phyloP scores from a whole-genome alignment of 1,140 invertebrate genomes.

The Drosophila tsacasi region DNA sequence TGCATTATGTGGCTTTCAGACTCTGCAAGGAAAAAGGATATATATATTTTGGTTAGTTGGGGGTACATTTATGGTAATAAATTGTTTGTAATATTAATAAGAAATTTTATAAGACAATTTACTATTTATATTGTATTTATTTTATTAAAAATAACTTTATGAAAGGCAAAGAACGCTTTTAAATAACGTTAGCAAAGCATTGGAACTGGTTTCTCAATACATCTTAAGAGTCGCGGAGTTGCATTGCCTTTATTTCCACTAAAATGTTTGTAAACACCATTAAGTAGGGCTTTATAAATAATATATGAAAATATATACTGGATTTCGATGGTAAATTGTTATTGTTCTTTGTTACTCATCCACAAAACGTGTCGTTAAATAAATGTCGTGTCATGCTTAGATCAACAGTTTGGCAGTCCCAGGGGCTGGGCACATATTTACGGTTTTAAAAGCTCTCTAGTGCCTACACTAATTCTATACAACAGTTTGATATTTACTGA shows the following conservation, averaged over 20 bases:
- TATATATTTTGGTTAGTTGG: neutral
- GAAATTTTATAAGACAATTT: neutral
- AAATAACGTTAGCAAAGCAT: neutral
- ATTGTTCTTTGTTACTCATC: conserved; percentile 1
- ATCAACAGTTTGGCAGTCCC: conserved; percentile 14
- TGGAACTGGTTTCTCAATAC: neutral
- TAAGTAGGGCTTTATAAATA: neutral
- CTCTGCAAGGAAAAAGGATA: conserved; percentile 43
- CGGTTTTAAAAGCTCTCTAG: conserved; percentile 6
- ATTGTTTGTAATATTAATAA: too few relatives aligned
- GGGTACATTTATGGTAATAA: neutral
- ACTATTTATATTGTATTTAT: neutral
- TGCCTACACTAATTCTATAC: conserved; percentile 24
- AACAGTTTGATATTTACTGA: conserved; percentile 14
- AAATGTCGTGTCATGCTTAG: conserved; percentile 34
- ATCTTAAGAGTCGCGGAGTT: too few relatives aligned
- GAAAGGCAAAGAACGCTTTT: neutral
- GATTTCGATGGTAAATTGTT: neutral
- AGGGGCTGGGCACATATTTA: neutral
- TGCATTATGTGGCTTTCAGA: conserved; percentile 82
- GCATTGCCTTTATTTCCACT: neutral
- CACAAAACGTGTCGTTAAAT: neutral
- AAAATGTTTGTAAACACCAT: neutral
- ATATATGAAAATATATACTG: neutral
- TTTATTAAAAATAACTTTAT: too few relatives aligned